phyloP scores from a whole-genome alignment of 2,888 invertebrate species.

The Ormyrus labotus region DNA sequence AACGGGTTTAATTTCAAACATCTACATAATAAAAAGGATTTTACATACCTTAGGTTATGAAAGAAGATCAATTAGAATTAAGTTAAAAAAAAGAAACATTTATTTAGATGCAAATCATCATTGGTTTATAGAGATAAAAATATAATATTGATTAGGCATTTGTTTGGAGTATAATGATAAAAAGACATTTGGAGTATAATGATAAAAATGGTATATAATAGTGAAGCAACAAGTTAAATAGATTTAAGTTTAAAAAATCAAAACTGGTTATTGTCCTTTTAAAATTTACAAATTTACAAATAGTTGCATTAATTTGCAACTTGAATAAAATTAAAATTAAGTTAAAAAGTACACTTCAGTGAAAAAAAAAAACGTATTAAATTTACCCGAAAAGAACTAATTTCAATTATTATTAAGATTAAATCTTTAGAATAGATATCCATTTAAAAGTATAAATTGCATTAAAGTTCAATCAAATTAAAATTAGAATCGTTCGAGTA shows the following conservation, averaged over 20 bases:
- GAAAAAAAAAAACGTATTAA: constrained; percentile 8
- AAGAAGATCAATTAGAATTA: constrained; percentile 31
- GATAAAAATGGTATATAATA: constrained; percentile 17
- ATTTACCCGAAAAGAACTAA: not conserved
- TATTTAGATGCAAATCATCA: constrained; percentile 23
- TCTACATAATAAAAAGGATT: constrained; percentile 23
- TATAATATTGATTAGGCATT: constrained; percentile 12
- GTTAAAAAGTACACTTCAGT: not conserved
- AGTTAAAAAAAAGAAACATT: constrained; percentile 38
- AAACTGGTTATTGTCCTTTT: constrained; percentile 29
- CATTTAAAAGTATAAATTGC: constrained; percentile 11
- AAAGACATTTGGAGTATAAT: constrained; percentile 29
- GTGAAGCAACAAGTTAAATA: constrained; percentile 16
- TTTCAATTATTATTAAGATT: constrained; percentile 5
- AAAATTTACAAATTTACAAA: constrained; percentile 25
- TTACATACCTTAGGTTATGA: constrained; percentile 34
- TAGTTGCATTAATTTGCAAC: constrained; percentile 34
- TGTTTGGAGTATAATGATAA: constrained; percentile 35
- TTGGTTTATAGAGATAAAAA: constrained; percentile 37
- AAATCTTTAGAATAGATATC: constrained; percentile 13
- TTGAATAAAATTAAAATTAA: constrained; percentile 20
- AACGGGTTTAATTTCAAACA: constrained; percentile 43
- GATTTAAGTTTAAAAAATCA: constrained; percentile 15
- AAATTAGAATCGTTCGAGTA: constrained; percentile 47
- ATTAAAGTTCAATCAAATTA: constrained; percentile 8